These are phyloP conservation scores for Microchirus variegatus DNA, from an alignment of 2,797 vertebrate genomes.

Conservation along the genomic window DNA sequence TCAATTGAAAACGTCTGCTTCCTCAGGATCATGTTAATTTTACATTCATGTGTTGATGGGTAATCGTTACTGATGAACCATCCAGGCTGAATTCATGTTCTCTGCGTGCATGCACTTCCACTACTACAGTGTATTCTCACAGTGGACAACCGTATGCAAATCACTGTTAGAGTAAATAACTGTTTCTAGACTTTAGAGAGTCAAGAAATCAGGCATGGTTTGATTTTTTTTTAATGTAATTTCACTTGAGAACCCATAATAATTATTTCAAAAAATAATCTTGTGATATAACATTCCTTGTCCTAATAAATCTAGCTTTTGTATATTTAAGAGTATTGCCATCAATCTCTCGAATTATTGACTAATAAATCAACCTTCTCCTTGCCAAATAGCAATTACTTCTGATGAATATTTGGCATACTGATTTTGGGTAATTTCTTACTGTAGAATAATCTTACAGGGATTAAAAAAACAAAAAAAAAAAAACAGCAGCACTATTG, in stretches of 20 bases:
- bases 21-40: conserved; percentile 14
- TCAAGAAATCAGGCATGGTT: neutral
- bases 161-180: neutral
- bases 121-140: neutral
- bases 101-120: neutral
- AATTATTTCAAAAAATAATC: neutral
- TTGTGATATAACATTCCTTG: neutral
- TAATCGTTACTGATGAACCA: conserved; percentile 15
- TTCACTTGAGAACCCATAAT: neutral
- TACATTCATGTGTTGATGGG: conserved; percentile 7
- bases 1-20: conserved; percentile 28
- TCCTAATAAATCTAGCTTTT: neutral
- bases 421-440: neutral
- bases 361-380: neutral
- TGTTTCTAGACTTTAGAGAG: neutral
- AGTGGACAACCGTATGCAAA: neutral
- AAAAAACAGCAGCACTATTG: no score
- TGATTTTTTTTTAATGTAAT: neutral
- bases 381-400: neutral
- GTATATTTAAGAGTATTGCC: conserved; percentile 2
- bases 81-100: neutral
- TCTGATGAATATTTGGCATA: neutral
- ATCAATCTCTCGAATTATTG: neutral
- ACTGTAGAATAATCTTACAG: neutral
- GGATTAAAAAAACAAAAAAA: neutral